Evolutionary conservation across 2,113 vertebrate species (phyloP).

Genomic region (Willisornis vidua): DNA sequence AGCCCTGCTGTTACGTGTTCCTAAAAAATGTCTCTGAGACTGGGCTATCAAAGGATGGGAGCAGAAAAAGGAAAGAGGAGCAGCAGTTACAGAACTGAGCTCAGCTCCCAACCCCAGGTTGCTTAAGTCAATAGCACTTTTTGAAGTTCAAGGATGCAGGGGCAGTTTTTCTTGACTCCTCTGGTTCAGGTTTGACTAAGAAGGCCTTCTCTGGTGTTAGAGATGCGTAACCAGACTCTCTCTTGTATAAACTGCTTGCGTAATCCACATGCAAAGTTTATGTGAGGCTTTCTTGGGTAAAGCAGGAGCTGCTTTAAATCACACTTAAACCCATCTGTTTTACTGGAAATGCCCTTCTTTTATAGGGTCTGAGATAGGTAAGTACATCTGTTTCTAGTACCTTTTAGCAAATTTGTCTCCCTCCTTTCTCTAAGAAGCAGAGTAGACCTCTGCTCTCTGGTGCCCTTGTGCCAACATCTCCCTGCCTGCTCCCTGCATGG

Average conservation of each 20-base stretch:
- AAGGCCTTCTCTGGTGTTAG: neutral
- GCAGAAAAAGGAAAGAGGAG: neutral
- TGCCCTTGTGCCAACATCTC: neutral
- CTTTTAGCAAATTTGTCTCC: neutral
- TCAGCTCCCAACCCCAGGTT: neutral
- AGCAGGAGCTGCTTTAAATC: conserved; percentile 56
- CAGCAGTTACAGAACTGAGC: neutral
- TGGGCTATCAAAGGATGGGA: neutral
- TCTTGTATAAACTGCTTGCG: conserved; percentile 29
- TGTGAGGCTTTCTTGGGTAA: conserved; percentile 32
- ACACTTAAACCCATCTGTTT: conserved; percentile 43
- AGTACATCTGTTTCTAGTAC: conserved; percentile 6
- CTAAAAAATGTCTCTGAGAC: neutral
- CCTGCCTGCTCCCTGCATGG: neutral
- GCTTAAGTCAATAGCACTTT: neutral
- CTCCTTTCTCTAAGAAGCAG: neutral
- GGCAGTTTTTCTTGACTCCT: neutral
- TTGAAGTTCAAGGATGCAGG: neutral
- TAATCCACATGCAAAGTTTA: conserved; percentile 41
- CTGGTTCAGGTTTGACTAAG: neutral
- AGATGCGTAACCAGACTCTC: neutral
- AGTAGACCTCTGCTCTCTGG: neutral
- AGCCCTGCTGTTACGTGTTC: neutral
- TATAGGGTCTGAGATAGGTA: neutral
- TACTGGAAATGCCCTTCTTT: conserved; percentile 36